Percentiles rank a stretch among this genome's conserved stretches.
phyloP scores from a whole-genome alignment of 2,113 vertebrate species.

The Eidolon helvum region DNA sequence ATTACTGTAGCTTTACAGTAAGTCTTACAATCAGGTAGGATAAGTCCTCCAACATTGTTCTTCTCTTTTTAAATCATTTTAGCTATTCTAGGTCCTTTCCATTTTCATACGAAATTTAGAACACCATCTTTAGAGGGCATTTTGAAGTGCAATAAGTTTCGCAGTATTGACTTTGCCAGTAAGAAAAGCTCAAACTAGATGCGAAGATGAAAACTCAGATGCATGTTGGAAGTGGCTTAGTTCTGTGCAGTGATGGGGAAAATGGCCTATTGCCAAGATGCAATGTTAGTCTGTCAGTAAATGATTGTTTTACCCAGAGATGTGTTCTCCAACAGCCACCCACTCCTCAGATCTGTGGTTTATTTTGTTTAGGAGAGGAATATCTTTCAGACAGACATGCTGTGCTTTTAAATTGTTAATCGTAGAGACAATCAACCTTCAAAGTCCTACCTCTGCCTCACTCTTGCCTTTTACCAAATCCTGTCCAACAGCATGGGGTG shows the following conservation, averaged over 20 bases:
- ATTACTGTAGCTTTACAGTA: neutral
- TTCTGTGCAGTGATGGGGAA: conserved; percentile 45
- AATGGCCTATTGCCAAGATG: conserved; percentile 39
- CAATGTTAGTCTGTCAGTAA: neutral
- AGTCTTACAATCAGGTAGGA: neutral
- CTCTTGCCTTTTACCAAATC: neutral
- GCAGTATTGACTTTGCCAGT: neutral
- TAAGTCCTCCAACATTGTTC: neutral
- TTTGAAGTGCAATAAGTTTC: neutral
- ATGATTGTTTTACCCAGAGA: neutral
- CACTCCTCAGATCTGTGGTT: conserved; percentile 33
- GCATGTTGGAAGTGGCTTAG: conserved; percentile 39
- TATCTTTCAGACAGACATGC: conserved; percentile 16
- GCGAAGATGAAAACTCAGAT: conserved; percentile 32
- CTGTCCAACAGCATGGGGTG: neutral
- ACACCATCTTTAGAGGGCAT: neutral
- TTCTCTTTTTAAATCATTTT: neutral
- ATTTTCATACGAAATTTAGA: conserved; percentile 40
- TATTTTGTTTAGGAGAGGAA: conserved; percentile 53
- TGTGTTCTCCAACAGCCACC: neutral
- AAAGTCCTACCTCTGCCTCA: neutral
- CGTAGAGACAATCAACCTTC: neutral
- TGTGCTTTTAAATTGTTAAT: conserved; percentile 42
- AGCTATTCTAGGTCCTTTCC: neutral
- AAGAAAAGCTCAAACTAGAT: conserved; percentile 18